Evolutionary conservation across 2,797 vertebrate species (phyloP).

Genomic region (Ataeniobius toweri): DNA sequence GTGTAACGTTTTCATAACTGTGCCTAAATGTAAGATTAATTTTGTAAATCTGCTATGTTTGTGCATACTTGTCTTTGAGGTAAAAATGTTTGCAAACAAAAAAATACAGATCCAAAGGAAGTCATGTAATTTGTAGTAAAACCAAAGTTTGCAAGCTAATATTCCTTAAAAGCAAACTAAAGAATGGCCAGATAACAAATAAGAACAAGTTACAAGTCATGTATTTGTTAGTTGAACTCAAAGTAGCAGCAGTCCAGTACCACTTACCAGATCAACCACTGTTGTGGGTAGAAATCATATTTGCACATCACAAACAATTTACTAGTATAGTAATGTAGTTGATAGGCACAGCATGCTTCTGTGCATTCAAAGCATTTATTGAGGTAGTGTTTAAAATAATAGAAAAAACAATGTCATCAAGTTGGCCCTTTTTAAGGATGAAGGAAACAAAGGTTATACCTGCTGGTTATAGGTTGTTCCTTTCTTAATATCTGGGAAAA

Average conservation of each 20-base stretch:
- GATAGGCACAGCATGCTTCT: not conserved
- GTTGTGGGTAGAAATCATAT: not conserved
- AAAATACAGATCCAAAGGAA: not conserved
- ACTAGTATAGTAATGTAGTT: not conserved
- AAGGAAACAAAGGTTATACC: not conserved
- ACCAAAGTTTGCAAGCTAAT: not conserved
- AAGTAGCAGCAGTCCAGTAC: not conserved
- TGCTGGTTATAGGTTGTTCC: not conserved
- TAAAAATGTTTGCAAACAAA: not conserved
- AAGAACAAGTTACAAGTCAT: not conserved
- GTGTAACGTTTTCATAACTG: not conserved
- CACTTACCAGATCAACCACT: not conserved
- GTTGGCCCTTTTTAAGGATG: no score
- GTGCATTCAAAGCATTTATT: not conserved
- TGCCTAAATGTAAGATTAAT: not conserved
- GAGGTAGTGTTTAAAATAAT: not conserved
- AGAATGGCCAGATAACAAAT: not conserved
- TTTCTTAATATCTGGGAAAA: not conserved
- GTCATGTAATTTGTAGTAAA: not conserved
- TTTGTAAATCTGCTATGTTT: not conserved
- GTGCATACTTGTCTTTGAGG: not conserved
- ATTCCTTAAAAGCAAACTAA: not conserved
- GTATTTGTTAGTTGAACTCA: not conserved
- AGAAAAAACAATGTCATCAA: not conserved
- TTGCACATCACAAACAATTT: no score